A percentile compares a stretch with the other conserved stretches of the same genome.
Conservation (phyloP, 1,140 invertebrate genomes). For the Pseudomyrmex gracilis region DNA sequence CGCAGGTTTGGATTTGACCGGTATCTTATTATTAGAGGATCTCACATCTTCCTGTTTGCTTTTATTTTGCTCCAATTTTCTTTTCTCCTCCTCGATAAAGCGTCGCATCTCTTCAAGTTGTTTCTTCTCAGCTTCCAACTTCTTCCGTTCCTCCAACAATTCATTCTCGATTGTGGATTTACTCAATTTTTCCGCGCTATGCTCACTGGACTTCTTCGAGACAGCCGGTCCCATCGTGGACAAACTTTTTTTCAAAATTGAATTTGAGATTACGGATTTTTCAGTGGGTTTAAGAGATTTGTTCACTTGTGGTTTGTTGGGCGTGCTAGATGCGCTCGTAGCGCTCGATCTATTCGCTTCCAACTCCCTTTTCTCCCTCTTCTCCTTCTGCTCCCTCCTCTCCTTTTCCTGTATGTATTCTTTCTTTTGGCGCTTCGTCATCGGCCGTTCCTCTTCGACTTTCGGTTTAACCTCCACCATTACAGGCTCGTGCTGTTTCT, state of each 20-base stretch:
- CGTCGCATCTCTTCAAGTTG: slow-evolving; percentile 84
- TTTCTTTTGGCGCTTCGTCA: slow-evolving; percentile 93
- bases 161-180: slow-evolving; percentile 71
- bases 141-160: slow-evolving; percentile 79
- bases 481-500: slow-evolving; percentile 93
- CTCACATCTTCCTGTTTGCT: slow-evolving; percentile 67
- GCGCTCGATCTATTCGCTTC: slow-evolving; percentile 55
- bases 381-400: slow-evolving; percentile 82
- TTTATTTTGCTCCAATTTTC: slow-evolving; percentile 77
- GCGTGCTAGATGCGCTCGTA: slow-evolving; percentile 60
- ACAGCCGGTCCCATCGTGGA: neutral
- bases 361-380: slow-evolving; percentile 49
- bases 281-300: slow-evolving; percentile 49
- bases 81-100: slow-evolving; percentile 84
- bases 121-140: slow-evolving; percentile 83
- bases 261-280: slow-evolving; percentile 23
- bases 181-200: slow-evolving; percentile 59
- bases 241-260: slow-evolving; percentile 46
- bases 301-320: slow-evolving; percentile 47
- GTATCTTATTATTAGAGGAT: slow-evolving; percentile 40
- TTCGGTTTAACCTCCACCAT: slow-evolving; percentile 87
- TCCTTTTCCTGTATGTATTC: slow-evolving; percentile 89
- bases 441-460: slow-evolving; percentile 88
- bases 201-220: slow-evolving; percentile 68
- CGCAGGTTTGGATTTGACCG: slow-evolving; percentile 51